Percentiles rank a stretch among this genome's conserved stretches.
These are phyloP conservation scores for Nothoprocta perdicaria DNA, from an alignment of 2,113 vertebrate species.

Conservation along the genomic window DNA sequence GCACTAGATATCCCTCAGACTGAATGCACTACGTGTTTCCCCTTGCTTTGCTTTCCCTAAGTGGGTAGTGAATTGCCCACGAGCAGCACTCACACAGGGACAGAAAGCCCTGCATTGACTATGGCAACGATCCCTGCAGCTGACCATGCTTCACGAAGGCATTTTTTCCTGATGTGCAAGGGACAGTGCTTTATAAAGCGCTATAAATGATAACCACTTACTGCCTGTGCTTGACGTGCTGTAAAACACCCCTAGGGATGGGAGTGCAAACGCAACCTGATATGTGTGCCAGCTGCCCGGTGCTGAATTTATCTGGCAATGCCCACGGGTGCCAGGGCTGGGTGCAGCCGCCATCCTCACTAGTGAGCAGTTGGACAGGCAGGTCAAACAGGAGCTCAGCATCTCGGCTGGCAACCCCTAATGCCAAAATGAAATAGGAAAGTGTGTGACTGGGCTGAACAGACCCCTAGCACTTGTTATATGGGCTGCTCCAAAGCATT, in stretches of 20 bases:
- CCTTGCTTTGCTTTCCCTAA: neutral
- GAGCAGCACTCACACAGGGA: neutral
- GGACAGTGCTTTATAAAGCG: neutral
- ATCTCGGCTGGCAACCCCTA: neutral
- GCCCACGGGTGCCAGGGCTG: neutral
- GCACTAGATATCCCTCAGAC: neutral
- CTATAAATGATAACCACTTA: neutral
- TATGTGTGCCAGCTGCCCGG: neutral
- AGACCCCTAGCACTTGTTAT: too few species aligned
- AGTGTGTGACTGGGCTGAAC: neutral
- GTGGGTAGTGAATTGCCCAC: neutral
- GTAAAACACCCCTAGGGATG: neutral
- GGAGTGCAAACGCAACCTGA: neutral
- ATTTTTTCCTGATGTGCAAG: neutral
- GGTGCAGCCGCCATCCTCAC: neutral
- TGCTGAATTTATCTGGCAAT: neutral
- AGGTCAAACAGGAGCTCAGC: rapidly evolving
- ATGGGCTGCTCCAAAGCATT: neutral
- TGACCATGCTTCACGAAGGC: neutral
- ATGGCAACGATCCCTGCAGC: neutral
- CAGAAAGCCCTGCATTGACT: neutral
- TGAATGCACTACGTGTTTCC: neutral
- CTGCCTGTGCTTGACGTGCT: neutral
- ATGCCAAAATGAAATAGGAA: neutral
- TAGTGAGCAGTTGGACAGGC: neutral